Evolutionary conservation across 2,113 vertebrate genomes (phyloP).

Genomic region (Alligator mississippiensis): DNA sequence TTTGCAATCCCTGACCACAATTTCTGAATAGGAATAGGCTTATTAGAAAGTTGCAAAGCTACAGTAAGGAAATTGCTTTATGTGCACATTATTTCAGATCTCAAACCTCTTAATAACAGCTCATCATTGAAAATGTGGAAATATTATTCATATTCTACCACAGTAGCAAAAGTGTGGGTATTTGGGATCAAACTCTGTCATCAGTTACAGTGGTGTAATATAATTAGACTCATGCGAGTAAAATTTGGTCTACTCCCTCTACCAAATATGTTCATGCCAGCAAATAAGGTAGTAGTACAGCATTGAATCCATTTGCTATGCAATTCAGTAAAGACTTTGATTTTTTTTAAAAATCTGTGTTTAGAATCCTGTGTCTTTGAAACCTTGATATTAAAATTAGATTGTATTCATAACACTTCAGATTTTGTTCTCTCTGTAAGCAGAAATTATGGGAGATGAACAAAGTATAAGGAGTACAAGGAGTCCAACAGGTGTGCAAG

Average conservation of each 20-base stretch:
- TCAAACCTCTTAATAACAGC: neutral
- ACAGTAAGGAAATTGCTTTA: neutral
- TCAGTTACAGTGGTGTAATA: neutral
- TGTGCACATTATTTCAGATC: neutral
- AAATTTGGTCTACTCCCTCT: neutral
- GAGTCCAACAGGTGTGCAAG: neutral
- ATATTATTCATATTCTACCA: neutral
- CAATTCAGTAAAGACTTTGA: neutral
- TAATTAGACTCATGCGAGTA: neutral
- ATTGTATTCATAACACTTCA: neutral
- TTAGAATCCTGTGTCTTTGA: neutral
- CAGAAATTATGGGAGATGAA: neutral
- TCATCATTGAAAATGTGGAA: neutral
- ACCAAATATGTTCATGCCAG: neutral
- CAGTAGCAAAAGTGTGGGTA: neutral
- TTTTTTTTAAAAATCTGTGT: neutral
- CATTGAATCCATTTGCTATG: neutral
- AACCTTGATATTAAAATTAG: constrained; percentile 26
- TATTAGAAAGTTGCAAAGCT: neutral
- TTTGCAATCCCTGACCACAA: neutral
- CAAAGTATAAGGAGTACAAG: neutral
- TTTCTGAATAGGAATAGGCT: constrained; percentile 32
- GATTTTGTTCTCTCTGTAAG: neutral
- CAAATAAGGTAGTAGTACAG: neutral
- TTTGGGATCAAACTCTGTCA: neutral